Percentiles rank a stretch among this genome's conserved stretches.
phyloP scores from a whole-genome alignment of 2,888 invertebrate genomes.

The Tanytarsus gracilentus region DNA sequence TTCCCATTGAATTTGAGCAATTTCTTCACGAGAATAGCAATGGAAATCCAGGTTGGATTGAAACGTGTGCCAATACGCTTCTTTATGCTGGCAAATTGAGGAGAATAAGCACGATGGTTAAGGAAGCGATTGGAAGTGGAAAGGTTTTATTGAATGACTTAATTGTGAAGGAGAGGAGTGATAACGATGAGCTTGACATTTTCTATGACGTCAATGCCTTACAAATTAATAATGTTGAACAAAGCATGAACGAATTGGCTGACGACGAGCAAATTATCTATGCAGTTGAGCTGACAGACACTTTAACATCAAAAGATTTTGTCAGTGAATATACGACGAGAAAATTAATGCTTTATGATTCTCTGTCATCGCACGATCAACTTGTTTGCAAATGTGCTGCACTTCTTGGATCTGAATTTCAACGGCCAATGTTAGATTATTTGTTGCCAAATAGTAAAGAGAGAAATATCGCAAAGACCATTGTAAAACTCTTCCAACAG shows the following conservation, averaged over 20 bases:
- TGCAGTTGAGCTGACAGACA: conserved; percentile 46
- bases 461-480: conserved; percentile 48
- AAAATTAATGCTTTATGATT: conserved; percentile 50
- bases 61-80: conserved; percentile 52
- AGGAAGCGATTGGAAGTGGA: conserved; percentile 34
- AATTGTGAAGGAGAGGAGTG: neutral
- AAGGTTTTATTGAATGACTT: neutral
- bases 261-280: conserved; percentile 31
- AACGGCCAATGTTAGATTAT: conserved; percentile 50
- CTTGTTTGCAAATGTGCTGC: conserved; percentile 55
- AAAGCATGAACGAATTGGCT: neutral
- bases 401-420: conserved; percentile 54
- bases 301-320: conserved; percentile 47
- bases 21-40: conserved; percentile 51
- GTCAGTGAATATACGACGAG: conserved; percentile 48
- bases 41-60: conserved; percentile 59
- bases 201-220: too few relatives aligned
- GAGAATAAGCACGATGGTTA: conserved; percentile 31
- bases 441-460: conserved; percentile 46
- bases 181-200: too few relatives aligned
- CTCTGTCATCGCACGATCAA: conserved; percentile 54
- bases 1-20: conserved; percentile 57
- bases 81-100: conserved; percentile 47
- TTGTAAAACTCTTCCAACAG: conserved; percentile 51
- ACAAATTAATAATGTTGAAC: too few relatives aligned